Conservation (phyloP, 2,113 vertebrate genomes). For the Raphicerus campestris region DNA sequence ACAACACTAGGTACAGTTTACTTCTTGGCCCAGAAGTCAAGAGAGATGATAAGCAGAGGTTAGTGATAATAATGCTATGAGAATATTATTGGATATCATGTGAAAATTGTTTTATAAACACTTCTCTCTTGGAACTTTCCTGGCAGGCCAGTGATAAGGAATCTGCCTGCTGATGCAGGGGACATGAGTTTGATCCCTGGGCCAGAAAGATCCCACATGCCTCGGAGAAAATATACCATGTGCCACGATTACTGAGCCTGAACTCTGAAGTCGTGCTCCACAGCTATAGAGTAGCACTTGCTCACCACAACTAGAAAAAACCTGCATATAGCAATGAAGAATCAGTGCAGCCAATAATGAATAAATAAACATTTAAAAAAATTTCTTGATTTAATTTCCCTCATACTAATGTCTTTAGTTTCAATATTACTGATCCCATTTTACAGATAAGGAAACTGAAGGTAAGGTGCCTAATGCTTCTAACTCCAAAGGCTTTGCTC, state of each 20-base stretch:
- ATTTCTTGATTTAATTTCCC: not conserved
- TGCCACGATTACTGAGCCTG: not conserved
- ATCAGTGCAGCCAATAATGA: not conserved
- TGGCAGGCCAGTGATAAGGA: not conserved
- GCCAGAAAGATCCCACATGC: not conserved
- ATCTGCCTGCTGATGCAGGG: not conserved
- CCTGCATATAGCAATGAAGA: not conserved
- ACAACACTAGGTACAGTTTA: not conserved
- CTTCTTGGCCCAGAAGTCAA: not conserved
- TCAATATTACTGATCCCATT: not conserved
- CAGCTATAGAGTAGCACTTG: not conserved
- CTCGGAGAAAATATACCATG: not conserved
- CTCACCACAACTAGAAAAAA: not conserved
- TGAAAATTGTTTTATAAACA: constrained; percentile 19
- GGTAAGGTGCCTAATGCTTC: not conserved
- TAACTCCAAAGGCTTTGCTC: not conserved
- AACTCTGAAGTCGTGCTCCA: not conserved
- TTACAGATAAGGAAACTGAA: not conserved
- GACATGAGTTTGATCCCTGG: not conserved
- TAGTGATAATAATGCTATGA: not conserved
- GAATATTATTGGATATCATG: not conserved
- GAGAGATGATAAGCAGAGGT: constrained; percentile 12
- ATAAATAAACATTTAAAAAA: not conserved
- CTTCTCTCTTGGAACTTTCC: not conserved
- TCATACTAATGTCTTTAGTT: not conserved